Percentiles rank a stretch among this genome's conserved stretches.
Evolutionary conservation across 2,888 invertebrate species (phyloP).

Genomic region (Erebia ligea): DNA sequence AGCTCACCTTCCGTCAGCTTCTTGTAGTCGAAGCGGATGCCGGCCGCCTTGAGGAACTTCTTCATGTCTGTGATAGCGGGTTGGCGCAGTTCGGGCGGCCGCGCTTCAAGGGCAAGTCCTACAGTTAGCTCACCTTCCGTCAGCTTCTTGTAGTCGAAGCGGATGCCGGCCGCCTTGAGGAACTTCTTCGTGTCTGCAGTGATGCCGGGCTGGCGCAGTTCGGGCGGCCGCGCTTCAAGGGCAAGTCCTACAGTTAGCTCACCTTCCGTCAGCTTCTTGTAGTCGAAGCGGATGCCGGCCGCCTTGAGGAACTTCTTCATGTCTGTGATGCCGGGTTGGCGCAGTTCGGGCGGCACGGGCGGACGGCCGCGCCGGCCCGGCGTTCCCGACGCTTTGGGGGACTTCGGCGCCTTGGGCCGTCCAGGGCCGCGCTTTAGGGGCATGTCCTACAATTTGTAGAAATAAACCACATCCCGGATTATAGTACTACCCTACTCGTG

Average conservation of each 20-base stretch:
- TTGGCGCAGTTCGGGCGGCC: too few species aligned
- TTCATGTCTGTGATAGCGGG: too few species aligned
- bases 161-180: conserved; percentile 78
- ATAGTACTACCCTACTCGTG: neutral
- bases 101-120: too few species aligned
- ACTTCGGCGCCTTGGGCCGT: conserved; percentile 68
- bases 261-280: conserved; percentile 79
- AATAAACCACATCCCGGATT: conserved; percentile 17
- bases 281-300: conserved; percentile 78
- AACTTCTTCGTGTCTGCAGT: conserved; percentile 56
- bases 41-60: too few species aligned
- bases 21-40: too few species aligned
- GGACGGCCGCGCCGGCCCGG: conserved; percentile 64
- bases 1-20: too few species aligned
- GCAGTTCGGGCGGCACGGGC: conserved; percentile 73
- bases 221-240: conserved; percentile 53
- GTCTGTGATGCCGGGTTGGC: conserved; percentile 76
- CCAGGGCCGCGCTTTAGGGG: conserved; percentile 73
- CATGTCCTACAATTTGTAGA: conserved; percentile 51
- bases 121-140: conserved; percentile 64
- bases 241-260: neutral
- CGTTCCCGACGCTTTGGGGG: conserved; percentile 55
- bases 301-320: conserved; percentile 81
- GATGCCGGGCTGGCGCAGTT: conserved; percentile 41
- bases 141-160: conserved; percentile 78